A percentile compares a stretch with the other conserved stretches of the same genome.
Conservation (phyloP, 2,797 vertebrate species). For the Muscicapa striata region DNA sequence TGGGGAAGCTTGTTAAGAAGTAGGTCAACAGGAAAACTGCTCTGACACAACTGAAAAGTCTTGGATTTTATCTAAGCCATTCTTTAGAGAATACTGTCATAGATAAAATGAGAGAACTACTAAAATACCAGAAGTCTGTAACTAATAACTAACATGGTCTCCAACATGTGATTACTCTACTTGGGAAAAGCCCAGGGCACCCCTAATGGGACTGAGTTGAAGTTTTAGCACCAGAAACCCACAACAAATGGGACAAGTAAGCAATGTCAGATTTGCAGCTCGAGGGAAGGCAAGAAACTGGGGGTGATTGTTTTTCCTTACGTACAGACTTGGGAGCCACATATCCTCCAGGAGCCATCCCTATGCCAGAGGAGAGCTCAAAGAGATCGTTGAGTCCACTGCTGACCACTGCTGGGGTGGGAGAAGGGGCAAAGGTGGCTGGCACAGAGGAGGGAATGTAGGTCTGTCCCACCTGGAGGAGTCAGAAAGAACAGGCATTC, state of each 20-base stretch:
- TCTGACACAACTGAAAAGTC: background rate
- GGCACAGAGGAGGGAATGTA: constrained; percentile 96
- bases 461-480: constrained; percentile 91
- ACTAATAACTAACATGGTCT: background rate
- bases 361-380: constrained; percentile 93
- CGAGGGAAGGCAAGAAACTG: background rate
- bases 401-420: constrained; percentile 91
- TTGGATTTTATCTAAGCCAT: background rate
- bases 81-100: background rate
- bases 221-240: background rate
- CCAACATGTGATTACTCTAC: background rate
- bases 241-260: background rate
- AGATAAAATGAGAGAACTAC: background rate
- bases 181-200: background rate
- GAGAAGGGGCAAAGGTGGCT: constrained; percentile 94
- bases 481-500: background rate
- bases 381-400: constrained; percentile 96
- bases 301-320: constrained; percentile 4
- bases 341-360: constrained; percentile 90
- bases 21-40: background rate
- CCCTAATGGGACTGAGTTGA: background rate
- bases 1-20: background rate
- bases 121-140: background rate
- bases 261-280: background rate
- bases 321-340: constrained; percentile 90